These are phyloP conservation scores for Marmota flaviventris DNA, from an alignment of 2,113 vertebrate genomes.

Conservation along the genomic window DNA sequence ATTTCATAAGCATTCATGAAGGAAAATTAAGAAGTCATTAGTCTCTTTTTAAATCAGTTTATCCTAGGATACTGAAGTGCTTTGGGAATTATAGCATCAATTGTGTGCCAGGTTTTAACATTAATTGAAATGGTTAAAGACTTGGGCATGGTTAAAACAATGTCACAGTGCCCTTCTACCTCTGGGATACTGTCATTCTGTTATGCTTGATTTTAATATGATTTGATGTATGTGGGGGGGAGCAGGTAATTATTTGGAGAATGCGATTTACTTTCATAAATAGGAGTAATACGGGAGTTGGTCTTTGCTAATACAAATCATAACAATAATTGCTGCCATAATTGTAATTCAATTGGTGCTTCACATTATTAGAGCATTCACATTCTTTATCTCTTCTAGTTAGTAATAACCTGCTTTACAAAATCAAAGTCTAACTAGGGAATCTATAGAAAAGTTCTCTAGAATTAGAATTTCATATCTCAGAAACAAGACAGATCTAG, in stretches of 20 bases:
- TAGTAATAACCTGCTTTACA: background rate
- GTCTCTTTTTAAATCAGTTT: background rate
- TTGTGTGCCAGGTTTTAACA: constrained; percentile 14
- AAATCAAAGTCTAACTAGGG: background rate
- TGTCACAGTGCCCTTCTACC: background rate
- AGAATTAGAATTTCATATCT: background rate
- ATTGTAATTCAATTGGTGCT: background rate
- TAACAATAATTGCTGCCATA: background rate
- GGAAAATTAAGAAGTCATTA: background rate
- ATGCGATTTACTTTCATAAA: constrained; percentile 36
- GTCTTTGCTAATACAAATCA: constrained; percentile 18
- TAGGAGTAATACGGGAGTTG: background rate
- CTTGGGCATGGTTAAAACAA: background rate
- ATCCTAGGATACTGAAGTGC: background rate
- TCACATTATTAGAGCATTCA: background rate
- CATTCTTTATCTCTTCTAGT: background rate
- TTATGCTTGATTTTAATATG: constrained; percentile 2
- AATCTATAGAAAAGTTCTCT: background rate
- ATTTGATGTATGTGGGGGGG: background rate
- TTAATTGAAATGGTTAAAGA: background rate
- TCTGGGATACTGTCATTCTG: background rate
- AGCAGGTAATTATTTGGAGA: constrained; percentile 48
- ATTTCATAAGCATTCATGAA: constrained; percentile 45
- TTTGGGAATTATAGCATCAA: background rate
- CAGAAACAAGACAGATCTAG: background rate